phyloP scores from a whole-genome alignment of 2,888 invertebrate species.

The Pachydiplax longipennis region DNA sequence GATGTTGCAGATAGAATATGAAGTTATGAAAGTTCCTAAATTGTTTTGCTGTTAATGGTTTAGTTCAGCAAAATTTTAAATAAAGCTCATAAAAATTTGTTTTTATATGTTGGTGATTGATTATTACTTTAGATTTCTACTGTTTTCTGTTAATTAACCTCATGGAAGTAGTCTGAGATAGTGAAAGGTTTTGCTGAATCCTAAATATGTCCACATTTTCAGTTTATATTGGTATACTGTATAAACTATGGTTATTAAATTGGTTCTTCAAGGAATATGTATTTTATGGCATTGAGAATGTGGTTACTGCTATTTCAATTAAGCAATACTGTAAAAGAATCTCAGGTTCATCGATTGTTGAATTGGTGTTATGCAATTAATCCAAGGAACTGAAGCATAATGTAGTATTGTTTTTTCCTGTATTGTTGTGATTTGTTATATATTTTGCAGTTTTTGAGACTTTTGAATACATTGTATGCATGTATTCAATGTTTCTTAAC shows the following conservation, averaged over 20 bases:
- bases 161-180: not conserved
- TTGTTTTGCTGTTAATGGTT: not conserved
- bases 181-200: not conserved
- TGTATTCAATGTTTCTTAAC: not conserved
- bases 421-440: not conserved
- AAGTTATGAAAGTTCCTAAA: not conserved
- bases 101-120: not conserved
- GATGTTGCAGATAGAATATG: too few relatives aligned
- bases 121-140: not conserved
- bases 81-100: too few relatives aligned
- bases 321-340: not conserved
- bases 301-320: not conserved
- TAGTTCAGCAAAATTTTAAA: not conserved
- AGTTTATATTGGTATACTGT: not conserved
- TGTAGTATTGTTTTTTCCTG: not conserved
- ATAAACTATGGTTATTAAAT: not conserved
- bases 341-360: not conserved
- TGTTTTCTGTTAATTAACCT: not conserved
- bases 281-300: not conserved
- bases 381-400: not conserved
- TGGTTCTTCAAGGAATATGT: not conserved
- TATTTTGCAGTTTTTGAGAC: not conserved
- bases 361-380: not conserved
- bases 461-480: not conserved
- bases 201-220: not conserved